A percentile compares a stretch with the other conserved stretches of the same genome.
Evolutionary conservation across 2,113 vertebrate species (phyloP).

Genomic region (Etheostoma spectabile): DNA sequence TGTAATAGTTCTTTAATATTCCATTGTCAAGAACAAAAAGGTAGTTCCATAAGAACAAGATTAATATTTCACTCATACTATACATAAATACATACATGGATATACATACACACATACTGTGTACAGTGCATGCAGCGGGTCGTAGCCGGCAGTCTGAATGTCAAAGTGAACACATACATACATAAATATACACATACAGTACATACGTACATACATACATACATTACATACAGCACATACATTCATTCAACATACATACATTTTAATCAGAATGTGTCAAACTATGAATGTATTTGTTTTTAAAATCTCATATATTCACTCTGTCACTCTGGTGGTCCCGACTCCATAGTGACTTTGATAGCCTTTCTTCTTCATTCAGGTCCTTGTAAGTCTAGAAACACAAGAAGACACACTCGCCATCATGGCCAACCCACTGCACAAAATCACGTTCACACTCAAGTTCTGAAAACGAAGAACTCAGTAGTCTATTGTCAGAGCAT

Average conservation of each 20-base stretch:
- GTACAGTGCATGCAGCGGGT: too few relatives aligned
- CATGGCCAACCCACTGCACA: slow-evolving; percentile 34
- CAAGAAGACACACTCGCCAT: slow-evolving; percentile 15
- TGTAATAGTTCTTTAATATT: too few relatives aligned
- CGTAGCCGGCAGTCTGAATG: too few relatives aligned
- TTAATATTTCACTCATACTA: neutral
- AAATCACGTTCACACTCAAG: slow-evolving; percentile 21
- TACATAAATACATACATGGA: too few relatives aligned
- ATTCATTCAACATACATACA: too few relatives aligned
- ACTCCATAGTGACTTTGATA: neutral
- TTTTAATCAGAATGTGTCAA: too few relatives aligned
- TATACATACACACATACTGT: too few relatives aligned
- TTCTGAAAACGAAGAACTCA: slow-evolving; percentile 44
- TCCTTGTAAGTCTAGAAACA: slow-evolving; percentile 5
- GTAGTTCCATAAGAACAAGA: neutral
- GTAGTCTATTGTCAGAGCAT: slow-evolving; percentile 31
- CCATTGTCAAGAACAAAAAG: neutral
- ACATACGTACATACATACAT: too few relatives aligned
- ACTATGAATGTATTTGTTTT: neutral
- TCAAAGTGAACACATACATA: too few relatives aligned
- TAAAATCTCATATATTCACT: neutral
- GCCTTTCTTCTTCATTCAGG: slow-evolving; percentile 1
- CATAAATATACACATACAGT: too few relatives aligned
- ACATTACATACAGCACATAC: too few relatives aligned
- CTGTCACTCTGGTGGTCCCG: neutral